Base-by-base conservation (phyloP, 2,113 vertebrate species). In the Crotalus tigris region DNA sequence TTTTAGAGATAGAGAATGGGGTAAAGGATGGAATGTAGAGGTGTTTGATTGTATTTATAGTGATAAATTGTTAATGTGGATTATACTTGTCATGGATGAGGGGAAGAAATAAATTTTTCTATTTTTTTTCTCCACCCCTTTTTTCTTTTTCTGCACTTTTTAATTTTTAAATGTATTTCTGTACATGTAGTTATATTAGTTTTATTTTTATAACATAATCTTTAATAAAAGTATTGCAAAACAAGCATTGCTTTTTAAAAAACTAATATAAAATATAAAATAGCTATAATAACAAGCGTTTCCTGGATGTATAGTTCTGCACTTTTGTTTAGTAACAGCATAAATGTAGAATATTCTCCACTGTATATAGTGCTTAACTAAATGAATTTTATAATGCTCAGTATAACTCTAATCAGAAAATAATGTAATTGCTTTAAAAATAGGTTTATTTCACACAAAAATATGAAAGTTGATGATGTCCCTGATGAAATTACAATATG, bases 401-500 rank as follows among this genome's bases (percentile, higher is more conserved):
- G 3, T 13, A 33, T 49, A 51, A 46, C 46, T 54, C 17, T 51
- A 13, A 87, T 88, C 54, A 88, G 29, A 88, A 88, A 75, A 29
- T 24, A 88, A 88, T 88, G 64, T 26, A n/a, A 64, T 92, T 69
- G 29, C 23, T 87, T 24, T 53, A 29, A 39, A 19, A 39, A 19
- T 88, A 23, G 49, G 8, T 54, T 64, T 69, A 54, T 88, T 87
- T 92, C 51, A 53, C 7, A 10, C 49, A 88, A 88, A 64, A 88
- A 55, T 58, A 59, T 92, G 92, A 2, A 58, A 59, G 69, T n/a
- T 90, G 19, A 29, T 51, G 54, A 59, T n/a, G 26, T 53, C 55
- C 59, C 85, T 13, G 58, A 54, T 88, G 33, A 59, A 93, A 93
- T 90, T 17, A 90, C 55, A 90, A 61, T 90, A 93, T 86, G 46